Percentiles rank a stretch among this genome's conserved stretches.
phyloP scores from a whole-genome alignment of 2,797 vertebrate genomes.

The Coluber constrictor region DNA sequence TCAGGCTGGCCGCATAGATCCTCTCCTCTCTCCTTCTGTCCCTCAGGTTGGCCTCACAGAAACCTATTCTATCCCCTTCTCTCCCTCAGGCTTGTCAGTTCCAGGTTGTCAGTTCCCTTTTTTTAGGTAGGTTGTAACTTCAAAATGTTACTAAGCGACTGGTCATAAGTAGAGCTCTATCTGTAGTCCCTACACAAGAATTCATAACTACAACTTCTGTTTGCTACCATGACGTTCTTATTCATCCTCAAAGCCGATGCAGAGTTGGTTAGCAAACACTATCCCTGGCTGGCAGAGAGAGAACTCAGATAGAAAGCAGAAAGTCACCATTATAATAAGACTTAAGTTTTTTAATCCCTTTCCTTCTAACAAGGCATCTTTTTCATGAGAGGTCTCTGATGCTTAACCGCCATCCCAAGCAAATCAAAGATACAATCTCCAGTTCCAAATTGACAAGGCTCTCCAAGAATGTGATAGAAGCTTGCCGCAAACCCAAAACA shows the following conservation, averaged over 20 bases:
- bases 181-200: background rate
- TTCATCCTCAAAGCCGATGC: too few relatives aligned
- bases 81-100: too few relatives aligned
- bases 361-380: background rate
- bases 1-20: too few relatives aligned
- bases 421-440: background rate
- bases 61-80: too few relatives aligned
- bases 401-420: background rate
- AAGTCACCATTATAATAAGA: background rate
- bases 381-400: background rate
- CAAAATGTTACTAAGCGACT: background rate
- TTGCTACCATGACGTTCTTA: background rate
- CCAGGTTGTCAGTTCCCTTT: background rate
- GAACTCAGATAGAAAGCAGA: background rate
- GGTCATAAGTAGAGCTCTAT: background rate
- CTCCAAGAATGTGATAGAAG: background rate
- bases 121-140: background rate
- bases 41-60: too few relatives aligned
- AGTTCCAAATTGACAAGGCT: background rate
- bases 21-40: too few relatives aligned
- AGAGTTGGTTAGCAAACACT: too few relatives aligned
- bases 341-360: background rate
- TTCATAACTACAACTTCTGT: background rate
- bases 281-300: background rate
- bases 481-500: background rate